A percentile compares a stretch with the other conserved stretches of the same genome.
phyloP scores from a whole-genome alignment of 2,113 vertebrate genomes.

The Sander lucioperca region DNA sequence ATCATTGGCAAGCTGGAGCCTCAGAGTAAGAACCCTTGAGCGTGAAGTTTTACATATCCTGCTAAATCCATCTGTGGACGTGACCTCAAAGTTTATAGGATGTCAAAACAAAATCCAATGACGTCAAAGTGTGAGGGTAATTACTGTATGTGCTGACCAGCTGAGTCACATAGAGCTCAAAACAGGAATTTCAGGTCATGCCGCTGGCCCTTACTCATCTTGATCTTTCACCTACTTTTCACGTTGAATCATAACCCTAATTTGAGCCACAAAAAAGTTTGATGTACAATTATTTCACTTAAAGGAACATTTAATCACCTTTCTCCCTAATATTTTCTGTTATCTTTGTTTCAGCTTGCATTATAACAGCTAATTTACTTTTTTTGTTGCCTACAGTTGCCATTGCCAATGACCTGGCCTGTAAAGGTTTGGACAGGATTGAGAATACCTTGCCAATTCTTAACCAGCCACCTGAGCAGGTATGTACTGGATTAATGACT shows the following conservation, averaged over 20 bases:
- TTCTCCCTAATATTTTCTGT: too few relatives aligned
- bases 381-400: slow-evolving; percentile 81
- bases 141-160: neutral
- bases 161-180: slow-evolving; percentile 32
- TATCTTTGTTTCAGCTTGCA: neutral
- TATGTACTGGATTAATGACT: slow-evolving; percentile 50
- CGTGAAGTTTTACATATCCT: neutral
- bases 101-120: neutral
- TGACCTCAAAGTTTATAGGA: neutral
- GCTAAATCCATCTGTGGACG: neutral
- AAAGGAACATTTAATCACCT: neutral
- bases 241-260: neutral
- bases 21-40: slow-evolving; percentile 87
- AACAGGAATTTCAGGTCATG: slow-evolving; percentile 41
- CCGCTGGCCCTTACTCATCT: slow-evolving; percentile 1
- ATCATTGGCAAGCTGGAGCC: slow-evolving; percentile 92
- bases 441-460: slow-evolving; percentile 93
- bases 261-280: neutral
- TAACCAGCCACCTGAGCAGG: slow-evolving; percentile 90
- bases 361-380: neutral
- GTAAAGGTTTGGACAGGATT: slow-evolving; percentile 92
- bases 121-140: neutral
- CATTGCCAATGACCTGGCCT: slow-evolving; percentile 91
- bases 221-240: slow-evolving; percentile 59
- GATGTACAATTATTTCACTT: neutral